Base-by-base conservation (phyloP, 2,888 invertebrate genomes). In the Cryptus viduatorius region DNA sequence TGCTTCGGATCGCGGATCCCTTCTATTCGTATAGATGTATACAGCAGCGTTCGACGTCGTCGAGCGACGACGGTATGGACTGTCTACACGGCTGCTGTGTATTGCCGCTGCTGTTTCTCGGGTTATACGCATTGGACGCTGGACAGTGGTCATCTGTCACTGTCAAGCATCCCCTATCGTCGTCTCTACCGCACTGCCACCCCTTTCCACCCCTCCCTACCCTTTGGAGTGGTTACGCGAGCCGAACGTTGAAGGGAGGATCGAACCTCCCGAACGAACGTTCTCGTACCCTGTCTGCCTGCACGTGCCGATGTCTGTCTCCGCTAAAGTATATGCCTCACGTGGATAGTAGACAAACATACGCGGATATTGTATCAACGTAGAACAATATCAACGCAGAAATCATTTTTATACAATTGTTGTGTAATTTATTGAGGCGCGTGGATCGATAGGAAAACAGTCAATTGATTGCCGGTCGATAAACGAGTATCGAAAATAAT, bases 141-240 rank as follows among this genome's bases (percentile, higher is more conserved):
- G 91, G 91, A 90, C 92, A 91, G 89, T 89, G 91, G 92, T 91
- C 92, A 92, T 92, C 90, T 89, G 91, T 92, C 92, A 92, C 90
- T 92, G 92, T 92, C 92, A 90, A 89, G 65, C 82, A 53, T 79
- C 88, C 87, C 88, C 87, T 83, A 85, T 83, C 71, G 73, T 81
- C 73, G 69, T 83, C 79, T 46, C 76, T 83, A 59, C 61, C 82
- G 19, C 82, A 19, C 31, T 31, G 68, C 48, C 79, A 59, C 83
- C 79, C 77, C 84, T 87, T 84, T 53, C 48, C 89, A 86, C 86
- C 84, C 85, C 77, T 82, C 71, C 64, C 75, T 61, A 83, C 84
- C 64, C 69, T 46, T 77, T 59, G 75, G 86, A 88, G 86, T 88
- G 86, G 89, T 86, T 86, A 87, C 87, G 86, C 65, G 87, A 89